phyloP scores from a whole-genome alignment of 2,888 invertebrate species.

The Teleiodes luculella region DNA sequence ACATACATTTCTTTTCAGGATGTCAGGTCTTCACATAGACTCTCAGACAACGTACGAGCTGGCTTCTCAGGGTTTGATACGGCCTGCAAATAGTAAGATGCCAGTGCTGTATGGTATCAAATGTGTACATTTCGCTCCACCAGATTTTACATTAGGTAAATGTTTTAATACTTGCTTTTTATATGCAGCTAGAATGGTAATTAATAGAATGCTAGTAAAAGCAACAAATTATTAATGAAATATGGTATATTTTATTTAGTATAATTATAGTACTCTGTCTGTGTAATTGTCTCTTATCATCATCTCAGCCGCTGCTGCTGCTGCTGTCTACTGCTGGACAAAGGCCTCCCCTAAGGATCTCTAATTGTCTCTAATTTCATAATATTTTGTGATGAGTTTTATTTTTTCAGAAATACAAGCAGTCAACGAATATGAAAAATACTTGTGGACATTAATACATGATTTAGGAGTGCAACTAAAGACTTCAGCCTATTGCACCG shows the following conservation, averaged over 20 bases:
- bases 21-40: conserved; percentile 88
- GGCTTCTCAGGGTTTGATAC: conserved; percentile 88
- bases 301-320: too few relatives aligned
- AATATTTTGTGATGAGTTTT: too few relatives aligned
- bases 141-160: conserved; percentile 90
- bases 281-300: too few relatives aligned
- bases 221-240: too few relatives aligned
- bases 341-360: too few relatives aligned
- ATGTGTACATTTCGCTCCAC: conserved; percentile 88
- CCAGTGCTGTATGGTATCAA: conserved; percentile 92
- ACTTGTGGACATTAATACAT: conserved; percentile 87
- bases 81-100: conserved; percentile 83
- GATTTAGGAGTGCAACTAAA: conserved; percentile 89
- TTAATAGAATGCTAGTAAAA: too few relatives aligned
- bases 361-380: too few relatives aligned
- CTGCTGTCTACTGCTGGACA: too few relatives aligned
- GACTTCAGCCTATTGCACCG: conserved; percentile 88
- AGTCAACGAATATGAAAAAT: conserved; percentile 90
- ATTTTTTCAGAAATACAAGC: conserved; percentile 94
- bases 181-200: not conserved
- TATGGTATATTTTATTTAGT: too few relatives aligned
- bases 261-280: too few relatives aligned
- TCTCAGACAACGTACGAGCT: conserved; percentile 94
- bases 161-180: not conserved
- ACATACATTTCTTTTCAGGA: not conserved